These are phyloP conservation scores for Orius insidiosus DNA, from an alignment of 1,140 invertebrate genomes.

Conservation along the genomic window DNA sequence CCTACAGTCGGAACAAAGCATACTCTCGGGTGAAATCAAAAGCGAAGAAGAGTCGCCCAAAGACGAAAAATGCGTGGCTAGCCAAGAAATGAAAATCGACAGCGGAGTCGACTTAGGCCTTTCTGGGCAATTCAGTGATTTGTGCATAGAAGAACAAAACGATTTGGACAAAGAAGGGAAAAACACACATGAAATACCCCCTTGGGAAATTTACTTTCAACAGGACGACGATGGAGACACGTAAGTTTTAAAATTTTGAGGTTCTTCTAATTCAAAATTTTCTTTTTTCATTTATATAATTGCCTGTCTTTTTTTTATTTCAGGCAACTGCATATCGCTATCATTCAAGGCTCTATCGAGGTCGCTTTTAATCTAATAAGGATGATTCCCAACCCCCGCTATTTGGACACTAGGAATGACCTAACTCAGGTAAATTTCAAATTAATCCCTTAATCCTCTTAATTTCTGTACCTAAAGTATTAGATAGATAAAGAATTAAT, in stretches of 20 bases:
- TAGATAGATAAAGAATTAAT: too few relatives aligned
- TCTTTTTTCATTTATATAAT: too few relatives aligned
- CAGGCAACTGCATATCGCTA: constrained; percentile 58
- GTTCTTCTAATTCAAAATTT: too few relatives aligned
- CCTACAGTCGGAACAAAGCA: constrained; percentile 24
- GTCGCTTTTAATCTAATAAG: constrained; percentile 42
- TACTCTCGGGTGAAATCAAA: constrained; percentile 17
- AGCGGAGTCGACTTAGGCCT: constrained; percentile 33
- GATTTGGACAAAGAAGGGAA: background rate
- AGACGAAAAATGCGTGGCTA: constrained; percentile 10
- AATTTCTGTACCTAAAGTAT: too few relatives aligned
- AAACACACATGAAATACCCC: constrained; percentile 20
- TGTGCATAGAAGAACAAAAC: constrained; percentile 10
- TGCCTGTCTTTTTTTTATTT: constrained; percentile 23
- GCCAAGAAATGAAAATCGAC: constrained; percentile 28
- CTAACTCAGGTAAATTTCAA: constrained; percentile 30
- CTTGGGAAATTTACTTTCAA: constrained; percentile 38
- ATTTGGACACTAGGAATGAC: constrained; percentile 52
- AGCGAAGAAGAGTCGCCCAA: constrained; percentile 5
- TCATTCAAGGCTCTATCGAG: constrained; percentile 48
- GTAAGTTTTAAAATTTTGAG: constrained; percentile 40
- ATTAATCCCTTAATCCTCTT: background rate
- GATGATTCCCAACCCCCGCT: constrained; percentile 43
- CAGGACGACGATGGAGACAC: constrained; percentile 54
- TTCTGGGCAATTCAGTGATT: constrained; percentile 22